A percentile compares a stretch with the other conserved stretches of the same genome.
Evolutionary conservation across 37 sponge, comb jelly and placozoan genomes (phyloP).

Genomic region (Spongilla lacustris): DNA sequence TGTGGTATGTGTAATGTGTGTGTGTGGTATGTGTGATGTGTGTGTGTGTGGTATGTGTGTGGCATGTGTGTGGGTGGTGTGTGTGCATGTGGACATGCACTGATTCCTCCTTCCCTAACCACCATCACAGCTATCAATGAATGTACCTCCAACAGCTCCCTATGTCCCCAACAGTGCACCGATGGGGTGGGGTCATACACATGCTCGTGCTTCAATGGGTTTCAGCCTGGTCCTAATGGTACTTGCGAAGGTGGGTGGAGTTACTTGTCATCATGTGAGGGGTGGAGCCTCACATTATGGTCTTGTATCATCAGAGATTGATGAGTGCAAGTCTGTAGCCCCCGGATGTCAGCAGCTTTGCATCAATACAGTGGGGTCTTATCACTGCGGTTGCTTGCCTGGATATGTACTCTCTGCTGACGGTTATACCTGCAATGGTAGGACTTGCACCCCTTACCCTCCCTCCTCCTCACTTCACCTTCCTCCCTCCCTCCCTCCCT

Average conservation of each 20-base stretch:
- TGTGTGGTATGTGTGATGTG: background rate
- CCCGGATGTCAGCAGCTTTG: background rate
- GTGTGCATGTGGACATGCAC: no score
- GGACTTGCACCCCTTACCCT: background rate
- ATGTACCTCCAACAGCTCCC: conserved; percentile 4
- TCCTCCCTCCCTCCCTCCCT: background rate
- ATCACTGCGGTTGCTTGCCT: background rate
- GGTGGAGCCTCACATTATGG: background rate
- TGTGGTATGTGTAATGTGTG: background rate
- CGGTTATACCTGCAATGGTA: background rate
- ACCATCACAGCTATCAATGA: conserved; percentile 45
- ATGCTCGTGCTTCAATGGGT: conserved; percentile 56
- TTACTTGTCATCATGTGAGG: background rate
- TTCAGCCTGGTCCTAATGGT: background rate
- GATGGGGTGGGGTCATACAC: conserved; percentile 43
- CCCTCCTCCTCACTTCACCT: background rate
- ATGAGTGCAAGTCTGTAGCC: background rate
- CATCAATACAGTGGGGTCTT: background rate
- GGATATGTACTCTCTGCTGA: background rate
- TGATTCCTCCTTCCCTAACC: background rate
- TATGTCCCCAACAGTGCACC: conserved; percentile 61
- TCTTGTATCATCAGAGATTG: background rate
- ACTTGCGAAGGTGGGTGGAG: background rate
- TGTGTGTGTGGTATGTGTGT: background rate
- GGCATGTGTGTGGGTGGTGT: background rate